phyloP scores from a whole-genome alignment of 2,888 invertebrate genomes.

The Drosophila rellima region DNA sequence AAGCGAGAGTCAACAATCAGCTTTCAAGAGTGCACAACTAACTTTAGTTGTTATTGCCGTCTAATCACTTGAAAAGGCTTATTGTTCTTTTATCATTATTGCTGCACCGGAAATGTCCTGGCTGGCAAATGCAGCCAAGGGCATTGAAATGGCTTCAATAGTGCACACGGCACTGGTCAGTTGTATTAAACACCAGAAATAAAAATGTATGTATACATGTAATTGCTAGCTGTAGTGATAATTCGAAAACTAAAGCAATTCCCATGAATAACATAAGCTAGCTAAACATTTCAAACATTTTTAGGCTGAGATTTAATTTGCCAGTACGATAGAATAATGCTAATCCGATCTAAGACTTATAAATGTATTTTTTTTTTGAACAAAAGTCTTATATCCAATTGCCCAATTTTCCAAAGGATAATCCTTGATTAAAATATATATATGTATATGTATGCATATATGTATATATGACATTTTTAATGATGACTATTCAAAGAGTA shows the following conservation, averaged over 20 bases:
- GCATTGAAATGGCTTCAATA: constrained; percentile 5
- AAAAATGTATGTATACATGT: too few species aligned
- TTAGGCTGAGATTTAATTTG: neutral
- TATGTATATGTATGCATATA: neutral
- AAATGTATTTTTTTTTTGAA: too few species aligned
- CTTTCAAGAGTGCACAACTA: constrained; percentile 27
- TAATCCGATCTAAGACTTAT: neutral
- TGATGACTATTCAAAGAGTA: constrained; percentile 16
- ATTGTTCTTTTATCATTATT: constrained; percentile 60
- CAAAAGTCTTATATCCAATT: too few species aligned
- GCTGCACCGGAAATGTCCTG: constrained; percentile 44
- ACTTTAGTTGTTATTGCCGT: constrained; percentile 69
- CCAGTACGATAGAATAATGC: neutral
- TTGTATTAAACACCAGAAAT: neutral
- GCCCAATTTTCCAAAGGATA: neutral
- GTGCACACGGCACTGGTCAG: neutral
- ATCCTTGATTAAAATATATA: neutral
- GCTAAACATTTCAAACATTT: too few species aligned
- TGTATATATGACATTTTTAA: constrained; percentile 15
- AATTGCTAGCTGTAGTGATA: too few species aligned
- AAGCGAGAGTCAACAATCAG: constrained; percentile 5
- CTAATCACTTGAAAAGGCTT: constrained; percentile 53
- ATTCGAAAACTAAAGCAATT: too few species aligned
- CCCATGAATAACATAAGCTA: too few species aligned
- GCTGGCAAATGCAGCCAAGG: constrained; percentile 25